Evolutionary conservation across 2,797 vertebrate species (phyloP), one percentile per base, ranked within the genome.

Genomic region (Phalanger gymnotis): DNA sequence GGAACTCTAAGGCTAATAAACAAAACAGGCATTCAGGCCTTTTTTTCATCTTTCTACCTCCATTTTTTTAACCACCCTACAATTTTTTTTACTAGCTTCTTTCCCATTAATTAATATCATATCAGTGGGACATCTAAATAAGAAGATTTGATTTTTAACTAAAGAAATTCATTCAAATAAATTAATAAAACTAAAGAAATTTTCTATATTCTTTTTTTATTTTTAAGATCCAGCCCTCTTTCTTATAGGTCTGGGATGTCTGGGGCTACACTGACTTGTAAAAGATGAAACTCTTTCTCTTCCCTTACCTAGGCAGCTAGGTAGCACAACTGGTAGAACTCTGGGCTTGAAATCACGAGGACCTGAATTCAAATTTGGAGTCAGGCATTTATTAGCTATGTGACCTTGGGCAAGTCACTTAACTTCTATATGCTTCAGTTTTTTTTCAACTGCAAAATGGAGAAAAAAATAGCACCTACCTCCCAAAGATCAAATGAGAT

Each of bases 91-190:
- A 93, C 53, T 31, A 91, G 10, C 28, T 93, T 94, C 73, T 11
- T 51, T 58, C 47, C 40, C 30, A 94, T 91, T 92, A 73, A 92
- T 56, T 73, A 52, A 57, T 54, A 93, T 54, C 31, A 94, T n/a
- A 93, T 53, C 52, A 56, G 61, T n/a, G 40, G 30, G 61, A 95
- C 61, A 40, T 2, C 81, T 31, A 91, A 53, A 28, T 87, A 3
- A 96, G 57, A 94, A 95, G 94, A 92, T 10, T 91, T 27, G 91
- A 92, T 81, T 81, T 81, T 47, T 27, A n/a, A 11, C 27, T 90
- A 81, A 93, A 92, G 73, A 91, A 91, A 58, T 93, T 90, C 22
- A 47, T 81, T 47, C 73, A 47, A 81, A 81, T 81, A 81, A 10
- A 81, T 81, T 47, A 81, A 27, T 25, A 1, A 47, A 47, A 81